Evolutionary conservation across 2,888 invertebrate species (phyloP).

Genomic region (Meganola albula): DNA sequence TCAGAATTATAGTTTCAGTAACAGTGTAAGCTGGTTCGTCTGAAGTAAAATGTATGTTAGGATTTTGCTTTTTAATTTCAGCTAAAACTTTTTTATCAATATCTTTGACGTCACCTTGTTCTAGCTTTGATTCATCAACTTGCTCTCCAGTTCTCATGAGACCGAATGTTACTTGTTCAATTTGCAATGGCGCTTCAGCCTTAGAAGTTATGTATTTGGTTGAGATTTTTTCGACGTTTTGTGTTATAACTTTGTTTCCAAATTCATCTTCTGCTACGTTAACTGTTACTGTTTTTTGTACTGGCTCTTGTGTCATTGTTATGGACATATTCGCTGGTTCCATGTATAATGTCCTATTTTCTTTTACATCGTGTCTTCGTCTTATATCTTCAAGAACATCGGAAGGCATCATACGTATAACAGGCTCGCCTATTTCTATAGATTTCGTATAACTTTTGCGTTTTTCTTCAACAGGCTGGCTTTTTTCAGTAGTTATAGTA

Average conservation of each 20-base stretch:
- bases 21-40: constrained; percentile 67
- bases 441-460: constrained; percentile 68
- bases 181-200: constrained; percentile 64
- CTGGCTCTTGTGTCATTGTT: constrained; percentile 69
- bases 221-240: constrained; percentile 66
- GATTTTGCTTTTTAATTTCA: constrained; percentile 66
- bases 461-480: constrained; percentile 47
- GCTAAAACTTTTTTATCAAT: constrained; percentile 62
- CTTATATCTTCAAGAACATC: constrained; percentile 67
- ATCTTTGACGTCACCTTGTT: constrained; percentile 64
- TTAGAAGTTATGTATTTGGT: constrained; percentile 61
- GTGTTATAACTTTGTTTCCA: constrained; percentile 70
- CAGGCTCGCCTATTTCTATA: constrained; percentile 67
- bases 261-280: constrained; percentile 71
- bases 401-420: constrained; percentile 58
- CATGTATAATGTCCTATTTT: constrained; percentile 63
- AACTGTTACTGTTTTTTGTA: constrained; percentile 70
- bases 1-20: constrained; percentile 75
- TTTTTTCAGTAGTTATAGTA: constrained; percentile 63
- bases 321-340: constrained; percentile 65
- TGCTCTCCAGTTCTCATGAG: constrained; percentile 58
- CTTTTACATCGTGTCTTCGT: constrained; percentile 51
- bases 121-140: constrained; percentile 56
- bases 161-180: constrained; percentile 70
- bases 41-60: constrained; percentile 66